A percentile compares a stretch with the other conserved stretches of the same genome.
Evolutionary conservation across 2,113 vertebrate genomes (phyloP).

Genomic region (Papio anubis): DNA sequence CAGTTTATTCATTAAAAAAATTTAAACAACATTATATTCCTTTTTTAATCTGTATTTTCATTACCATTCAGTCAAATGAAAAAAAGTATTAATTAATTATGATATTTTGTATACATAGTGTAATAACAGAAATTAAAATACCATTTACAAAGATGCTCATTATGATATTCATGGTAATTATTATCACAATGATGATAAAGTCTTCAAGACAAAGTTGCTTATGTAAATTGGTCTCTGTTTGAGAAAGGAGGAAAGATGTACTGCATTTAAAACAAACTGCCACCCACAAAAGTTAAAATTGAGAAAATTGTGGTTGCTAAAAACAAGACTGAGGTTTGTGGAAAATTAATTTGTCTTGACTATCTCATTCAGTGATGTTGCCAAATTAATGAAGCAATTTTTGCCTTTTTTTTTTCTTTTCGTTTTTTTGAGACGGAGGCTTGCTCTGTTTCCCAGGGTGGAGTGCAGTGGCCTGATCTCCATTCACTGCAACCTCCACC

Average conservation of each 20-base stretch:
- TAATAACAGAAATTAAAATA: constrained; percentile 38
- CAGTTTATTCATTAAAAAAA: neutral
- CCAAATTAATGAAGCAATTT: neutral
- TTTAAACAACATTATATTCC: neutral
- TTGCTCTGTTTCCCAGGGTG: too few relatives aligned
- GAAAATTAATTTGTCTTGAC: constrained; percentile 25
- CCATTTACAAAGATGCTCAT: constrained; percentile 37
- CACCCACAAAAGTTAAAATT: neutral
- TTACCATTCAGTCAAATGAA: neutral
- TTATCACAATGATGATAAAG: neutral
- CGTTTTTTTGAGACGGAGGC: too few relatives aligned
- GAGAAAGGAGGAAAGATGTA: neutral
- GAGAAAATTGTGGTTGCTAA: neutral
- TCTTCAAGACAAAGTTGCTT: neutral
- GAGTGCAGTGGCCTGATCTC: too few relatives aligned
- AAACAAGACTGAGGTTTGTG: neutral
- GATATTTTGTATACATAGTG: neutral
- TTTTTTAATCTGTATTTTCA: neutral
- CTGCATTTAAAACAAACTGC: neutral
- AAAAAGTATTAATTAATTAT: neutral
- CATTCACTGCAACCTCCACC: too few relatives aligned
- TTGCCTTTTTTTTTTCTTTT: neutral
- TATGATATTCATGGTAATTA: neutral
- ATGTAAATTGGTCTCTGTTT: neutral
- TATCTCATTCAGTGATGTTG: neutral